Percentiles rank a stretch among this genome's conserved stretches.
Evolutionary conservation across 2,888 invertebrate genomes (phyloP).

Genomic region (Tenthredo scrophulariae): DNA sequence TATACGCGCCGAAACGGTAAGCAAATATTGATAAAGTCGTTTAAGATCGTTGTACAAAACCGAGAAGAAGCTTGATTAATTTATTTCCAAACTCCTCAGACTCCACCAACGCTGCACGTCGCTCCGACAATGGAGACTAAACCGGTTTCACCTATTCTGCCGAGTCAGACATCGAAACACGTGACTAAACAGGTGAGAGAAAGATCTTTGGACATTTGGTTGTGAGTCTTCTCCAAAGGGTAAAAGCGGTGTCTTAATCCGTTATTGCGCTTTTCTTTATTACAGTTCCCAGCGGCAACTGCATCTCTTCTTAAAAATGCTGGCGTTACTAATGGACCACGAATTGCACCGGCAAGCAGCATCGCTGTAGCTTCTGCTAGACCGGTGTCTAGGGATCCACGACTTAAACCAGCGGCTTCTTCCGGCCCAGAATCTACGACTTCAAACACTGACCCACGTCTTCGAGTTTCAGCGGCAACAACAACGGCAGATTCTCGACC

Average conservation of each 20-base stretch:
- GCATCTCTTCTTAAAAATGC: conserved; percentile 71
- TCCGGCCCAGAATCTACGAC: conserved; percentile 54
- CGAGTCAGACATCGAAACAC: conserved; percentile 68
- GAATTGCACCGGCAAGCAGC: conserved; percentile 81
- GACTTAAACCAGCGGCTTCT: conserved; percentile 66
- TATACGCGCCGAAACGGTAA: conserved; percentile 64
- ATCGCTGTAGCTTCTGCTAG: conserved; percentile 79
- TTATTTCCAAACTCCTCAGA: conserved; percentile 56
- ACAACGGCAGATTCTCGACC: conserved; percentile 61
- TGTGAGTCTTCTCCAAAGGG: background rate
- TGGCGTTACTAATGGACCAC: conserved; percentile 72
- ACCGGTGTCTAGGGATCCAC: conserved; percentile 76
- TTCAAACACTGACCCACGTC: conserved; percentile 65
- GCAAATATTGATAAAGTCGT: conserved; percentile 62
- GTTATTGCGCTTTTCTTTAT: conserved; percentile 49
- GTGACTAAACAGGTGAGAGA: conserved; percentile 69
- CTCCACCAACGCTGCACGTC: conserved; percentile 63
- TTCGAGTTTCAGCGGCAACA: conserved; percentile 59
- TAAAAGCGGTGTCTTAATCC: background rate
- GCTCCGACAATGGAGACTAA: conserved; percentile 66
- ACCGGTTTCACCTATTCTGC: conserved; percentile 65
- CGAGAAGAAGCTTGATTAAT: background rate
- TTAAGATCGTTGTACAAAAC: background rate
- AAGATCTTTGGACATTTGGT: background rate
- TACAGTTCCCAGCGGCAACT: conserved; percentile 72